Evolutionary conservation across 2,888 invertebrate species (phyloP).

Genomic region (Drosophila putrida): DNA sequence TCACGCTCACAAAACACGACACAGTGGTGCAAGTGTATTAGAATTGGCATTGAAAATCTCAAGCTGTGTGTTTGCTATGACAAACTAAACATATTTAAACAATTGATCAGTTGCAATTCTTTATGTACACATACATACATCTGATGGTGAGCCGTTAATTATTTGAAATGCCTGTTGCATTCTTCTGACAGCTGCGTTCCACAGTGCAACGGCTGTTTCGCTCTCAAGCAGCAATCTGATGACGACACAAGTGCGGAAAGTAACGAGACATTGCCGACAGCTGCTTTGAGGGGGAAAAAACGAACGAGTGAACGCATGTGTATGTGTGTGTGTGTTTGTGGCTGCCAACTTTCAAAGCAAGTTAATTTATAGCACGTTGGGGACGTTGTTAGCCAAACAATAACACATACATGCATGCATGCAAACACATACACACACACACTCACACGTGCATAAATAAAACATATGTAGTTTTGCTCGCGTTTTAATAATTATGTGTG

Average conservation of each 20-base stretch:
- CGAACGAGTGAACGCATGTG: slow-evolving; percentile 59
- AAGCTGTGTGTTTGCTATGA: not conserved
- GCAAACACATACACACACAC: slow-evolving; percentile 6
- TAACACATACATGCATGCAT: slow-evolving; percentile 23
- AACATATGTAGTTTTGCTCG: slow-evolving; percentile 38
- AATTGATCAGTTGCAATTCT: not conserved
- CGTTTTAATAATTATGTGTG: slow-evolving; percentile 58
- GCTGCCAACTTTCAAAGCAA: slow-evolving; percentile 75
- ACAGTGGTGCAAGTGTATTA: slow-evolving; percentile 30
- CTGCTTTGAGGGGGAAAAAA: slow-evolving; percentile 51
- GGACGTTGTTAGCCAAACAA: slow-evolving; percentile 61
- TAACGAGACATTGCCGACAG: slow-evolving; percentile 75
- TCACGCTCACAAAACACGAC: slow-evolving; percentile 36
- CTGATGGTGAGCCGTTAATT: not conserved
- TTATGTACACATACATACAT: not conserved
- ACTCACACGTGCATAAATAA: slow-evolving; percentile 12
- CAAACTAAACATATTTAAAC: not conserved
- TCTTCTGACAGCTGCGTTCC: slow-evolving; percentile 14
- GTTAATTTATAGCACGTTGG: slow-evolving; percentile 75
- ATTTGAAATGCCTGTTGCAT: slow-evolving; percentile 49
- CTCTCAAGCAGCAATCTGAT: slow-evolving; percentile 68
- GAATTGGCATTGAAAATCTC: not conserved
- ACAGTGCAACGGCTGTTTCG: slow-evolving; percentile 48
- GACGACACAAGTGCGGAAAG: slow-evolving; percentile 78
- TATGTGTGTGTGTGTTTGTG: slow-evolving; percentile 24